Conservation (phyloP, 2,113 vertebrate species). For the Cochlearius cochlearius region DNA sequence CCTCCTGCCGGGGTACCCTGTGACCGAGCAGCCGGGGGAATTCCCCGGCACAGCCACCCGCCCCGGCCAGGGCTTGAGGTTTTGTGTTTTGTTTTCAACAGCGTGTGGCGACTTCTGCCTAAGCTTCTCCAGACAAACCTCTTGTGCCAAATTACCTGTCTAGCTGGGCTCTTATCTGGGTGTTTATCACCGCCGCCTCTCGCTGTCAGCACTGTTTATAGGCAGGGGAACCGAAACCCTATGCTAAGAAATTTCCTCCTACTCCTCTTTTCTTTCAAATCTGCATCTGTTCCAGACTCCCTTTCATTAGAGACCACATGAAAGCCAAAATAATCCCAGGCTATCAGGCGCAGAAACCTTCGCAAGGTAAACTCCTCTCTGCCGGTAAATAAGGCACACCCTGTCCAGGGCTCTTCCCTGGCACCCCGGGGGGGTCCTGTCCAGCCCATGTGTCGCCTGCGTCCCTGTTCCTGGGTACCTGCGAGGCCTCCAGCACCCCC, state of each 20-base stretch:
- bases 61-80: background rate
- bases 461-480: background rate
- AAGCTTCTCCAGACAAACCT: constrained; percentile 25
- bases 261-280: constrained; percentile 65
- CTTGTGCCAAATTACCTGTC: constrained; percentile 59
- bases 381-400: constrained; percentile 44
- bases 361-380: background rate
- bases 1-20: background rate
- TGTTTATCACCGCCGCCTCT: constrained; percentile 39
- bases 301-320: constrained; percentile 68
- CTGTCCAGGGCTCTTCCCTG: background rate
- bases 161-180: constrained; percentile 29
- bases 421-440: background rate
- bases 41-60: accelerated
- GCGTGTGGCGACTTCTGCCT: background rate
- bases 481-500: background rate
- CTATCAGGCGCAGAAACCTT: constrained; percentile 47
- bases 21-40: background rate
- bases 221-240: constrained; percentile 53
- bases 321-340: constrained; percentile 60
- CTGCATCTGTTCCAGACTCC: constrained; percentile 58
- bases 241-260: constrained; percentile 59
- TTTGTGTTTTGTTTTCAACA: constrained; percentile 36
- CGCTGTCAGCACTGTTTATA: constrained; percentile 65
- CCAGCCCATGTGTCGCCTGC: background rate